Conservation (phyloP, 2,113 vertebrate species). For the Chlamydotis undulata region DNA sequence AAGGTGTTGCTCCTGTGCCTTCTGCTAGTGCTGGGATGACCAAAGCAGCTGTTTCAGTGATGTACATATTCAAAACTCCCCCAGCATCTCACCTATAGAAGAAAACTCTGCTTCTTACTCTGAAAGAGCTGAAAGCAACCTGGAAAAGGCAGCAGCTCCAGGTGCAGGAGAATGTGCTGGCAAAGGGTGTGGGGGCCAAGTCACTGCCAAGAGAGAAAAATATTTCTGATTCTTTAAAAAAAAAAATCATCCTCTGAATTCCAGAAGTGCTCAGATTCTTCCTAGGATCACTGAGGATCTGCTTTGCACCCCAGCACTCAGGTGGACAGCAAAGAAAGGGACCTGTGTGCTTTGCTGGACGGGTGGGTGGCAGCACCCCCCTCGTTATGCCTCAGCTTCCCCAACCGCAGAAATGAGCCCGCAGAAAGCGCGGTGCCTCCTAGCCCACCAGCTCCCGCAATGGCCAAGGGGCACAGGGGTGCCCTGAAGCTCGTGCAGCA, state of each 20-base stretch:
- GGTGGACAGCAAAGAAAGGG: neutral
- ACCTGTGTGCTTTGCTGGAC: neutral
- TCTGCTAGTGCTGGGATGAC: neutral
- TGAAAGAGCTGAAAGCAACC: neutral
- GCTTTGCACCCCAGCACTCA: neutral
- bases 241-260: neutral
- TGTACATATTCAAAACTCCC: neutral
- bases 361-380: neutral
- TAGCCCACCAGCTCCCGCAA: neutral
- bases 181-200: neutral
- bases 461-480: rapidly evolving
- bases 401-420: rapidly evolving
- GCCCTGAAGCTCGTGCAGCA: neutral
- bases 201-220: neutral
- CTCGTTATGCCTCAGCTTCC: neutral
- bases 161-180: neutral
- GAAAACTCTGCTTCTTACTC: neutral
- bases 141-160: neutral
- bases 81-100: neutral
- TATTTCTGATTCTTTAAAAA: neutral
- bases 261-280: neutral
- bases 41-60: neutral
- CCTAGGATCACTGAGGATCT: neutral
- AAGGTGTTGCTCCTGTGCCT: neutral
- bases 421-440: neutral